Evolutionary conservation across 2,888 invertebrate species (phyloP), one percentile per base, ranked within the genome.

Genomic region (Harmothoe impar): DNA sequence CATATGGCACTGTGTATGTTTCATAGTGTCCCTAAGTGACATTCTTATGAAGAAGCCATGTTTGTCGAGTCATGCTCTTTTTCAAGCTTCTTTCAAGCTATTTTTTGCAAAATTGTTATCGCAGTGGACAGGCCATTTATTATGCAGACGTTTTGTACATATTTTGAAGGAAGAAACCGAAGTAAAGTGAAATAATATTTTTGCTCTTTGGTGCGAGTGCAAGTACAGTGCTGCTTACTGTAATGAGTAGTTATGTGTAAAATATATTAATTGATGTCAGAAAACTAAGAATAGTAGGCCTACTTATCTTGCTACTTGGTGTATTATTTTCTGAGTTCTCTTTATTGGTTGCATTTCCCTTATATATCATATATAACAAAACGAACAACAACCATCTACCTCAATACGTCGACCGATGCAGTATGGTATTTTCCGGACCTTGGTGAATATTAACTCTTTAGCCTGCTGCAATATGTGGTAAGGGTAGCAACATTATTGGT

Each of bases 321-420:
- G 25, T 72, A 29, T 72, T 29, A 12, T 72, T 29, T 29, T 29
- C 29, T 29, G 72, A 72, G 72, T 72, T 29, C 31, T 25, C 29
- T 72, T 29, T 72, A n/a, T 15, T 7, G 15, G 31, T 72, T 29
- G 15, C 20, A 62, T 20, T 62, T 62, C 15, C 62, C 15, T n/a
- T 62, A 20, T n/a, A n/a, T 43, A 43, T 43, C 43, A 43, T 62
- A 20, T 5, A 62, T 62, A n/a, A n/a, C n/a, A 62, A 72, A 29
- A 72, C 72, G 15, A 72, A 29, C 72, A 72, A 72, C 72, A 62
- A 62, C 72, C 29, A 72, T 72, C 72, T 72, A 72, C 72, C 72
- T 72, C 72, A 29, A 43, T 62, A 72, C 29, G 72, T 72, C 72
- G 25, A 72, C 72, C 29, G 31, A 72, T 29, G 72, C 29, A 29